Percentiles rank a stretch among this genome's conserved stretches.
These are phyloP conservation scores for Chymomyza costata DNA, from an alignment of 1,140 invertebrate species.

Conservation along the genomic window DNA sequence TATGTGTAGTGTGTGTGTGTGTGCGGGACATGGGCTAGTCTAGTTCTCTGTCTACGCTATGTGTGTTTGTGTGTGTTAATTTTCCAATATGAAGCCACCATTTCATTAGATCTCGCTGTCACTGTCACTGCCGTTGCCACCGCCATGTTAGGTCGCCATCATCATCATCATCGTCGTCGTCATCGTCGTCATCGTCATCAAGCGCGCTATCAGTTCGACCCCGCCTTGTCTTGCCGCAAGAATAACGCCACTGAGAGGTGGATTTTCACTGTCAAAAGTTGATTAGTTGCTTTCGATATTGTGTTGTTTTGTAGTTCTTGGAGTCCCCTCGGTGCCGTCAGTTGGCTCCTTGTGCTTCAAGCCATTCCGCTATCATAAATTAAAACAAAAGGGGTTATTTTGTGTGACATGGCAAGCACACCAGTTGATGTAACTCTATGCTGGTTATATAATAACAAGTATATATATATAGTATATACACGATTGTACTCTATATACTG, in stretches of 20 bases:
- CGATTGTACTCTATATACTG: no score
- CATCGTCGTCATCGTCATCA: slow-evolving; percentile 2
- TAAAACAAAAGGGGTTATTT: no score
- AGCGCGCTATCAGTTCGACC: not conserved
- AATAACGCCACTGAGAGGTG: slow-evolving; percentile 46
- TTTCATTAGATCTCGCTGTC: slow-evolving; percentile 50
- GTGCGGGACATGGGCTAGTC: slow-evolving; percentile 10
- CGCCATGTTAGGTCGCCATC: slow-evolving; percentile 24
- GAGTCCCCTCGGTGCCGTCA: no score
- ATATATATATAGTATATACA: no score
- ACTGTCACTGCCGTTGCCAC: slow-evolving; percentile 16
- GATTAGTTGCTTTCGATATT: slow-evolving; percentile 61
- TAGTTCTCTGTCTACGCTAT: no score
- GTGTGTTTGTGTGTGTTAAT: slow-evolving; percentile 19
- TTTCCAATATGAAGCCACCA: slow-evolving; percentile 44
- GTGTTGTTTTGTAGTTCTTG: slow-evolving; percentile 27
- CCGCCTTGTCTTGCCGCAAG: slow-evolving; percentile 11
- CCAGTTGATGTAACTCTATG: no score
- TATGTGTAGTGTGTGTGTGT: slow-evolving; percentile 10
- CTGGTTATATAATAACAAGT: no score
- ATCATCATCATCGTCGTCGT: not conserved
- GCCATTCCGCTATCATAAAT: no score
- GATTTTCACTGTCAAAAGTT: slow-evolving; percentile 66
- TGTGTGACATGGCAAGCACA: no score
- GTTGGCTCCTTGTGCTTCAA: no score